Conservation (phyloP, 2,797 vertebrate species). For the Miichthys miiuy region DNA sequence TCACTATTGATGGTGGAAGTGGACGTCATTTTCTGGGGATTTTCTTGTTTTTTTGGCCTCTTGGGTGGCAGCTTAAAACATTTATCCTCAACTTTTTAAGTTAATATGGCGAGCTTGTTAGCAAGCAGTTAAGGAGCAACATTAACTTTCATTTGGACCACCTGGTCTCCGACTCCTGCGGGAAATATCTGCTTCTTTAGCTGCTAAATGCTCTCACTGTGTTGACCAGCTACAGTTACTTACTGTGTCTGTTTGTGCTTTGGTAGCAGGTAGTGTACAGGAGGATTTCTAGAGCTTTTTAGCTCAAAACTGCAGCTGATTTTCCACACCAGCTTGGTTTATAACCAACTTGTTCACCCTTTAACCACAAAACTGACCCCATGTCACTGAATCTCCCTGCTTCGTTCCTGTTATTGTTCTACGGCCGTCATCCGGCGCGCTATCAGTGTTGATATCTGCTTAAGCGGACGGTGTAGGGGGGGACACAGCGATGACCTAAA, state of each 20-base stretch:
- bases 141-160: neutral
- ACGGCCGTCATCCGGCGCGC: neutral
- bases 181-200: neutral
- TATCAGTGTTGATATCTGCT: conserved; percentile 52
- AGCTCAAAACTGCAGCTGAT: conserved; percentile 3
- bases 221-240: neutral
- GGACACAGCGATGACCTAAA: conserved; percentile 49
- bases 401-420: neutral
- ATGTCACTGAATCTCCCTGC: neutral
- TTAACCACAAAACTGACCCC: conserved; percentile 26
- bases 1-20: neutral
- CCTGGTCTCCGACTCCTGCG: neutral
- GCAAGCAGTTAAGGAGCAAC: neutral
- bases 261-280: neutral
- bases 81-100: neutral
- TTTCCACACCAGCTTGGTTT: conserved; percentile 1
- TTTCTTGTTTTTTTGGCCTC: too few relatives aligned
- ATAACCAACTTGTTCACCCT: conserved; percentile 12
- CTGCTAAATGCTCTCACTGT: neutral
- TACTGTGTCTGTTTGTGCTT: neutral
- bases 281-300: neutral
- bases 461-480: neutral
- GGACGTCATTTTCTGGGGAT: too few relatives aligned
- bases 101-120: neutral
- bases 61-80: too few relatives aligned